Conservation (phyloP, 2,888 invertebrate genomes). For the Mylabris sibirica region DNA sequence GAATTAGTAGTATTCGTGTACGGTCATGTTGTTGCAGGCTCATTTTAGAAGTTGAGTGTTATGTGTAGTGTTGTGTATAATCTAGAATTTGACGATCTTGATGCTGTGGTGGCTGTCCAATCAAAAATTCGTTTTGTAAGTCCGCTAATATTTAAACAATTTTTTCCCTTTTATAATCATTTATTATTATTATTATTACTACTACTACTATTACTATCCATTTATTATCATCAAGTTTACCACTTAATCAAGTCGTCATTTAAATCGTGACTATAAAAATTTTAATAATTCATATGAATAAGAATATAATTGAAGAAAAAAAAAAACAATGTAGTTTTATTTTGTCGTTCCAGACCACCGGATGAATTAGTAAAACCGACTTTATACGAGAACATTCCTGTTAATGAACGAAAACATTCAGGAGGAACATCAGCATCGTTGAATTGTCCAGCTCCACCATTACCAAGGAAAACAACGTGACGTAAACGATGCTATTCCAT, state of each 20-base stretch:
- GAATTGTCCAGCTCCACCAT: conserved; percentile 52
- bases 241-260: conserved; percentile 36
- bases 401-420: conserved; percentile 57
- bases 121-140: conserved; percentile 36
- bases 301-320: background rate
- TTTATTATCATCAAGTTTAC: conserved; percentile 22
- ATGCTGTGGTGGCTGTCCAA: conserved; percentile 35
- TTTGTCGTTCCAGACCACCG: conserved; percentile 60
- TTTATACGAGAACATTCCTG: conserved; percentile 64
- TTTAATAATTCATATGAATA: background rate
- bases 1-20: conserved; percentile 8
- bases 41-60: conserved; percentile 52
- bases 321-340: background rate
- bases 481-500: conserved; percentile 47
- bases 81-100: conserved; percentile 37
- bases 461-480: conserved; percentile 60
- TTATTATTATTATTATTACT: conserved; percentile 4
- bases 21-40: conserved; percentile 49
- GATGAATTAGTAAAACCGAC: conserved; percentile 63
- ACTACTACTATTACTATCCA: background rate
- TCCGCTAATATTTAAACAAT: conserved; percentile 25
- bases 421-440: conserved; percentile 38
- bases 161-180: conserved; percentile 21
- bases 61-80: conserved; percentile 44
- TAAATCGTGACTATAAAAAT: conserved; percentile 12